Percentiles rank a stretch among this genome's conserved stretches.
phyloP scores from a whole-genome alignment of 2,888 invertebrate species.

The Metallyticus violacea region DNA sequence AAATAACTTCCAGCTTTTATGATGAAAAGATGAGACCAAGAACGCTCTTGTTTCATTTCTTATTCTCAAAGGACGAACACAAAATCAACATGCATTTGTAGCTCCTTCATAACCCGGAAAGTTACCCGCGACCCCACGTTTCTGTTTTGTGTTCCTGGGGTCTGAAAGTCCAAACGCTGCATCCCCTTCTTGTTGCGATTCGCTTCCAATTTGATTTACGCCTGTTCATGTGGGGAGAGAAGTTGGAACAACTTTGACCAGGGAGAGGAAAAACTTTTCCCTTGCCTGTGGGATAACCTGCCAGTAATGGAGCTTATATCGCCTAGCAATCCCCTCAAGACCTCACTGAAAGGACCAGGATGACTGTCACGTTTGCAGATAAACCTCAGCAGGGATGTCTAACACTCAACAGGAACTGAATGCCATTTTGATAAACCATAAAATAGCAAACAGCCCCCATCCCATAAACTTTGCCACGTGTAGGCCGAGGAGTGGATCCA shows the following conservation, averaged over 20 bases:
- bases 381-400: background rate
- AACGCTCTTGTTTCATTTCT: too few species aligned
- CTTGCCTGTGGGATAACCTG: background rate
- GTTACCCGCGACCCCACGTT: background rate
- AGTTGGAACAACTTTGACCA: background rate
- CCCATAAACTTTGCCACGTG: background rate
- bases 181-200: background rate
- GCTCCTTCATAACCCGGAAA: background rate
- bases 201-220: background rate
- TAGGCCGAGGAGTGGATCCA: background rate
- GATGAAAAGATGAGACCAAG: too few species aligned
- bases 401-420: background rate
- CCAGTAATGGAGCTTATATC: background rate
- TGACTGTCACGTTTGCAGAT: background rate
- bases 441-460: background rate
- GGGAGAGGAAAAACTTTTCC: background rate
- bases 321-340: background rate
- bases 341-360: background rate
- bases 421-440: background rate
- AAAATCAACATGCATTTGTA: background rate
- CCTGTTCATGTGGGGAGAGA: background rate
- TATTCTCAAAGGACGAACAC: too few species aligned
- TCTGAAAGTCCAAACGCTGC: too few species aligned
- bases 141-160: background rate
- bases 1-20: too few species aligned